Percentiles rank a stretch among this genome's conserved stretches.
Conservation (phyloP, 2,888 invertebrate genomes). For the Lottia scabra region DNA sequence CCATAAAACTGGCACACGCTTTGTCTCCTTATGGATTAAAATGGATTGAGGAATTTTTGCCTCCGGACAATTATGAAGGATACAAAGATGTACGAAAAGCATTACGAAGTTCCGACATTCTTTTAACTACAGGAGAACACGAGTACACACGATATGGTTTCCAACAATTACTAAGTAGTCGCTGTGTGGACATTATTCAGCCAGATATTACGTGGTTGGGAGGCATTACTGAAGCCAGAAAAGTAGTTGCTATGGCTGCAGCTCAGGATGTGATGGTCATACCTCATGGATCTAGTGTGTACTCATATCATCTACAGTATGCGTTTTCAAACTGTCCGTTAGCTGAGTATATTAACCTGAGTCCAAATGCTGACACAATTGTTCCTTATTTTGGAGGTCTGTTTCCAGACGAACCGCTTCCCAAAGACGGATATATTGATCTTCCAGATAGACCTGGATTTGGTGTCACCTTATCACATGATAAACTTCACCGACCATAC, state of each 20-base stretch:
- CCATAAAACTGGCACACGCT: slow-evolving; percentile 54
- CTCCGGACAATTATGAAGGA: slow-evolving; percentile 63
- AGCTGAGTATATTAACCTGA: slow-evolving; percentile 64
- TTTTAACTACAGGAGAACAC: slow-evolving; percentile 65
- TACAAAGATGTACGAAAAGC: slow-evolving; percentile 53
- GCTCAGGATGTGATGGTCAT: slow-evolving; percentile 60
- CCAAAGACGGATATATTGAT: slow-evolving; percentile 60
- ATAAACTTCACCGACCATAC: slow-evolving; percentile 55
- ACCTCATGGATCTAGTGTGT: slow-evolving; percentile 65
- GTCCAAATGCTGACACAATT: slow-evolving; percentile 56
- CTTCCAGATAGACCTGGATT: slow-evolving; percentile 63
- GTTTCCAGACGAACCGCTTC: slow-evolving; percentile 64
- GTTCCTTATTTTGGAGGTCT: slow-evolving; percentile 65
- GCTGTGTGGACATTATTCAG: slow-evolving; percentile 64
- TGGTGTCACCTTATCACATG: slow-evolving; percentile 58
- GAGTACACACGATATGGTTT: slow-evolving; percentile 65
- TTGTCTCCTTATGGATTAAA: slow-evolving; percentile 60
- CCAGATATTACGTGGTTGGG: slow-evolving; percentile 67
- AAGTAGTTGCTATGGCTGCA: slow-evolving; percentile 63
- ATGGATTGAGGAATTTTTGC: slow-evolving; percentile 66
- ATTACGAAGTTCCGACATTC: slow-evolving; percentile 50
- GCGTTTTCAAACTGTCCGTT: slow-evolving; percentile 64
- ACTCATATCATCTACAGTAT: slow-evolving; percentile 65
- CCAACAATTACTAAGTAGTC: slow-evolving; percentile 53
- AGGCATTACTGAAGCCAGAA: slow-evolving; percentile 64